Base-by-base conservation (phyloP, 2,888 invertebrate species). In the Pimpla rufipes region DNA sequence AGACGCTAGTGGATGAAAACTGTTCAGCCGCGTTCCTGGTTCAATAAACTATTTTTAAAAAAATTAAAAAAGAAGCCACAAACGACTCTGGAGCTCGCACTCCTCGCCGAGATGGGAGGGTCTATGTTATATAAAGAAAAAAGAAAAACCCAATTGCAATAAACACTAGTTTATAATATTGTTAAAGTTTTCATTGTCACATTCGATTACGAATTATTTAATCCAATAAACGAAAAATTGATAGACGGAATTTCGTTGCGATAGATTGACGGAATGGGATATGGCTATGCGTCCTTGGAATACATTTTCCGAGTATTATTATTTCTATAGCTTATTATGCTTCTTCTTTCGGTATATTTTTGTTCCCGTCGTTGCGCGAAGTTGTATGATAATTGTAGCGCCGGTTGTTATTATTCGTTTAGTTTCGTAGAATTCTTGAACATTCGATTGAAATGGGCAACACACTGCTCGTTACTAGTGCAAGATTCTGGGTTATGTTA, bases 1-100 rank as follows among this genome's bases (percentile, higher is more conserved):
- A 77, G 92, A 92, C 77, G 85, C 79, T n/a, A 89, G 85, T 66
- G 88, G 83, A 73, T 84, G 81, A 81, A 73, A 42, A 42, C 18
- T 8, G 4, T 57, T 64, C 42, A 40, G 21, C n/a, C 50, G 59
- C 52, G 59, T 73, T 73, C 55, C 66, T 55, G 16, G 29, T 66
- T 79, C 21, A n/a, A 45, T 66, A 57, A 73, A 40, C 55, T 71
- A 50, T 59, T 59, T 37, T 35, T n/a, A 47, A 67, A 55, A 74
- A 62, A 55, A n/a, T 37, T 16, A 74, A 29, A 52, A 73, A 42
- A 68, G n/a, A 66, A 13, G 37, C 13, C 45, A 37, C 55, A 47
- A 57, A n/a, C 18, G 71, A 42, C 21, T 47, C 16, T 78, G 42
- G 64, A 23, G 16, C 21, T 42, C 40, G 16, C 52, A 42, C 13